These are phyloP conservation scores for Pampusana beccarii DNA, from an alignment of 2,113 vertebrate genomes.

Conservation along the genomic window DNA sequence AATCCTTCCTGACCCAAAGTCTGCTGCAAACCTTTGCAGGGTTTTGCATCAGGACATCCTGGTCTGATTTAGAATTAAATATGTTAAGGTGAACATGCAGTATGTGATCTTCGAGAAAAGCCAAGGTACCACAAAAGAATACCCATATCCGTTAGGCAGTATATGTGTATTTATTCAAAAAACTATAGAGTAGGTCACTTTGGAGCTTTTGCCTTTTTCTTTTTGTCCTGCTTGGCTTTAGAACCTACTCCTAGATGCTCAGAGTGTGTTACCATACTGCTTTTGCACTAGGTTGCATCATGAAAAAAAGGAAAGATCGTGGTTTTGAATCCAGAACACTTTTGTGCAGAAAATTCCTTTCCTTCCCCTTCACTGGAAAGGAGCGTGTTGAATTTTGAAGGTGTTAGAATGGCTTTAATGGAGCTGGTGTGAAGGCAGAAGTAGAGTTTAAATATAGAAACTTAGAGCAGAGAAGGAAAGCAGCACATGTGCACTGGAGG, in stretches of 20 bases:
- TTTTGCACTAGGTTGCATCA: not conserved
- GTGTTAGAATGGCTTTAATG: not conserved
- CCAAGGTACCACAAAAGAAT: not conserved
- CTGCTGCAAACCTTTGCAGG: not conserved
- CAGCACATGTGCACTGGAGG: not conserved
- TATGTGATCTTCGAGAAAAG: not conserved
- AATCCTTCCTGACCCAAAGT: not conserved
- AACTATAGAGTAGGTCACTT: not conserved
- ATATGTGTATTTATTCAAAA: not conserved
- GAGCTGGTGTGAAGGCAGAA: not conserved
- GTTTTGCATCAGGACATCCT: not conserved
- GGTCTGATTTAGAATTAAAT: not conserved
- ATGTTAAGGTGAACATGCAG: not conserved
- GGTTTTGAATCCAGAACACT: not conserved
- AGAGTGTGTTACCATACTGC: not conserved
- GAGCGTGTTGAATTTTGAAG: not conserved
- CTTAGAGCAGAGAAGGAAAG: not conserved
- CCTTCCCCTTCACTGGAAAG: rapidly evolving
- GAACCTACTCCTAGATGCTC: rapidly evolving
- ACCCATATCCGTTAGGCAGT: not conserved
- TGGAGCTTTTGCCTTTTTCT: not conserved
- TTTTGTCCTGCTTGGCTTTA: not conserved
- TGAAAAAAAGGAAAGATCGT: not conserved
- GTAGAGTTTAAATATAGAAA: not conserved
- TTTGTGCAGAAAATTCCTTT: not conserved